Conservation (phyloP, 2,888 invertebrate species). For the Pegoplata infirma region DNA sequence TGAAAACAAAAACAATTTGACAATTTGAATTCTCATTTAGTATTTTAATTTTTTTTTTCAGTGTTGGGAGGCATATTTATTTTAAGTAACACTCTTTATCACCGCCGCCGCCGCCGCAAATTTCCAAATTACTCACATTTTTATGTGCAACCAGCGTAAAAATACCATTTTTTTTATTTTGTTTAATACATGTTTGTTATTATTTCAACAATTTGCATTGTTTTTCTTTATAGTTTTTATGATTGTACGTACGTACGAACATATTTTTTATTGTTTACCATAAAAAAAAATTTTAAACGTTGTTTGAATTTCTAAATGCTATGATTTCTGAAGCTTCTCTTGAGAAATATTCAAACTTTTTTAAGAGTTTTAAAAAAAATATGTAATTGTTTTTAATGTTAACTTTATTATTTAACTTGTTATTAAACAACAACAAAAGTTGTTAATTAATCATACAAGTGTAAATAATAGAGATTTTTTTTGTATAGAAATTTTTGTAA, state of each 20-base stretch:
- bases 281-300: too few species aligned
- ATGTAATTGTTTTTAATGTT: not conserved
- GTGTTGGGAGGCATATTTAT: too few species aligned
- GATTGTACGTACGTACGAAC: not conserved
- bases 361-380: not conserved
- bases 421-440: too few species aligned
- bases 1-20: too few species aligned
- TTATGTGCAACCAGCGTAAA: conserved; percentile 55
- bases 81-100: too few species aligned
- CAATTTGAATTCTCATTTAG: too few species aligned
- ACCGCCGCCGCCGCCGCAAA: conserved; percentile 8
- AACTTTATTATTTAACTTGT: not conserved
- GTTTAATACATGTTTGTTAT: not conserved
- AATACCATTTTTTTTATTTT: conserved; percentile 36
- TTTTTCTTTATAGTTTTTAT: not conserved
- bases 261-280: not conserved
- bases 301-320: not conserved
- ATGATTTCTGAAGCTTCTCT: not conserved
- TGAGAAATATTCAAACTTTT: not conserved
- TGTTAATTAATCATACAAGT: not conserved
- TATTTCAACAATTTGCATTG: conserved; percentile 30
- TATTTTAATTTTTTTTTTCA: too few species aligned
- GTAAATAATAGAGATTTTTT: not conserved
- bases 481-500: not conserved
- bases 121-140: conserved; percentile 47